These are phyloP conservation scores for Stylophora pistillata DNA, from an alignment of 64 coral and sea anemone genomes.

Conservation along the genomic window DNA sequence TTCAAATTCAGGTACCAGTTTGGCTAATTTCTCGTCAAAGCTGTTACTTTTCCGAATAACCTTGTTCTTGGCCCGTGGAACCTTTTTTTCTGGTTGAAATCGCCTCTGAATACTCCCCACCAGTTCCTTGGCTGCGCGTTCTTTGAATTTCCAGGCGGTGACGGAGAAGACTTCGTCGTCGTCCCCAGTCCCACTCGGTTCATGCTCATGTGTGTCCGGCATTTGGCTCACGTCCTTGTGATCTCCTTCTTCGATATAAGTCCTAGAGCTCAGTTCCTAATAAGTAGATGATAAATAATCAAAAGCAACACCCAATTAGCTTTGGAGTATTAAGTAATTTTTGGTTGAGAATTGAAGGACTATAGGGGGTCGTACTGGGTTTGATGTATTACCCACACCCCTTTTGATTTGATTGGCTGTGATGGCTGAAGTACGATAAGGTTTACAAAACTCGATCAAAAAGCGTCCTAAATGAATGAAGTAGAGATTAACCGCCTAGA, in stretches of 20 bases:
- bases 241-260: conserved; percentile 3
- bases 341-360: too few relatives aligned
- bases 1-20: conserved; percentile 15
- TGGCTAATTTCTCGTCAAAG: conserved; percentile 9
- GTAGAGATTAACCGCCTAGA: too few relatives aligned
- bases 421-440: too few relatives aligned
- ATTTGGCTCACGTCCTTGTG: not conserved
- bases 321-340: too few relatives aligned
- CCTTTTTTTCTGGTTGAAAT: not conserved
- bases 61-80: not conserved
- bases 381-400: too few relatives aligned
- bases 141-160: conserved; percentile 6
- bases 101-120: conserved; percentile 27
- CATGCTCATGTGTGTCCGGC: not conserved
- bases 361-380: too few relatives aligned
- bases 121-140: not conserved
- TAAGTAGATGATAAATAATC: not conserved
- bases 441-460: too few relatives aligned
- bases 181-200: not conserved
- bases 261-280: not conserved
- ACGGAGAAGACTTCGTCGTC: not conserved
- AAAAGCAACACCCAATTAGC: not conserved
- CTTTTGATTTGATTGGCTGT: too few relatives aligned
- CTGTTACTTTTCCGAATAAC: conserved; percentile 24
- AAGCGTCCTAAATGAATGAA: too few relatives aligned